Conservation (phyloP, 2,888 invertebrate genomes). For the Coelopa pilipes region DNA sequence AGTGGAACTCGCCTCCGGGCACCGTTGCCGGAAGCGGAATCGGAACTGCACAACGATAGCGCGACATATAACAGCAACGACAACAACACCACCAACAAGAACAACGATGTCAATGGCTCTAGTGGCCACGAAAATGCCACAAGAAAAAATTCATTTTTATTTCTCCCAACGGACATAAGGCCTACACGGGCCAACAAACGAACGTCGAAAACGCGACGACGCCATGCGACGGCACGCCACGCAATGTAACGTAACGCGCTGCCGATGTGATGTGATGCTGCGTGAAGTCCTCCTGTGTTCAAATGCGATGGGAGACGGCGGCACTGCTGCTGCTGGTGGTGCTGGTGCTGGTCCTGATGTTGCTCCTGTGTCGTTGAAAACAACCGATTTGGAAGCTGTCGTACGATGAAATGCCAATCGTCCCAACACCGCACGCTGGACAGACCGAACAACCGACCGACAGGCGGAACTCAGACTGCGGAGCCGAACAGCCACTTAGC, state of each 20-base stretch:
- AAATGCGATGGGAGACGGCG: conserved; percentile 7
- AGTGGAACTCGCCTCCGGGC: conserved; percentile 33
- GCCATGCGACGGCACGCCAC: conserved; percentile 41
- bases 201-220: conserved; percentile 22
- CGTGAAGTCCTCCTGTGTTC: not conserved
- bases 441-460: conserved; percentile 38
- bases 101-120: not conserved
- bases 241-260: conserved; percentile 15
- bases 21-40: conserved; percentile 36
- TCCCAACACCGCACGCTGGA: conserved; percentile 45
- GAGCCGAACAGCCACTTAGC: conserved; percentile 35
- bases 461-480: conserved; percentile 39
- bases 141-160: conserved; percentile 37
- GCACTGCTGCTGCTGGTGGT: no score
- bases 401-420: conserved; percentile 55
- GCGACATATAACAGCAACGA: conserved; percentile 24
- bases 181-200: conserved; percentile 2
- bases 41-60: conserved; percentile 43
- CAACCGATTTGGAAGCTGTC: conserved; percentile 55
- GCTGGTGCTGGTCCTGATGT: no score
- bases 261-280: no score
- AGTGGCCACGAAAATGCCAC: conserved; percentile 28
- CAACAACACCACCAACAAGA: conserved; percentile 5
- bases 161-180: conserved; percentile 37
- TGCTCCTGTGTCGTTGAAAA: conserved; percentile 37